phyloP scores from a whole-genome alignment of 2,797 vertebrate species.

The Macrochelys suwanniensis region DNA sequence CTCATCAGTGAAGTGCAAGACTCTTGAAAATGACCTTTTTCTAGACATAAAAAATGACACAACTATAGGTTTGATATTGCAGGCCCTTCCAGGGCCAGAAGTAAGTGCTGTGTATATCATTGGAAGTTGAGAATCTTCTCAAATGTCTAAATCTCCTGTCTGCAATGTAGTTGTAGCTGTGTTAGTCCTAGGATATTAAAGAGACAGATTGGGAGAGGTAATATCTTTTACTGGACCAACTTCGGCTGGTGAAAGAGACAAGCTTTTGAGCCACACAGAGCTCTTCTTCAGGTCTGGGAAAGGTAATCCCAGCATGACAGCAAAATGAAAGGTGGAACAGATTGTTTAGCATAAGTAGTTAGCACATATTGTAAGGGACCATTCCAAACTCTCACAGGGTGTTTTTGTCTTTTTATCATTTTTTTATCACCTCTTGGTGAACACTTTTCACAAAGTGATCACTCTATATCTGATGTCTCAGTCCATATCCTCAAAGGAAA shows the following conservation, averaged over 20 bases:
- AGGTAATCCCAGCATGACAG: background rate
- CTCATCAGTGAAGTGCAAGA: background rate
- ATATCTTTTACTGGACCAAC: background rate
- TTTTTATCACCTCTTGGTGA: too few relatives aligned
- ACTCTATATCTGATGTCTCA: background rate
- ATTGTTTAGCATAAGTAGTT: background rate
- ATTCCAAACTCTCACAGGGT: background rate
- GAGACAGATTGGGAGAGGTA: background rate
- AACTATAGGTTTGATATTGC: background rate
- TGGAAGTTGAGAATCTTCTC: background rate
- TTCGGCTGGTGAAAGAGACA: background rate
- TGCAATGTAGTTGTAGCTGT: background rate
- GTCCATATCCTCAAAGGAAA: background rate
- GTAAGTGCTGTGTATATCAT: background rate
- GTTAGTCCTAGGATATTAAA: background rate
- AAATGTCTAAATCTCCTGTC: background rate
- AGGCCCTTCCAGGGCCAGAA: background rate
- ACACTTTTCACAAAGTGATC: background rate
- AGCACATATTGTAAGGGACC: background rate
- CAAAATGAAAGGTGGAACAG: background rate
- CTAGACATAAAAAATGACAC: constrained; percentile 4
- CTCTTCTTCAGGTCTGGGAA: background rate
- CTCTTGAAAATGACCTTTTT: background rate
- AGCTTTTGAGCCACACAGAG: background rate
- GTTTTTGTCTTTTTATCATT: too few relatives aligned